Evolutionary conservation across 2,888 invertebrate genomes (phyloP).

Genomic region (Nomada hirtipes): DNA sequence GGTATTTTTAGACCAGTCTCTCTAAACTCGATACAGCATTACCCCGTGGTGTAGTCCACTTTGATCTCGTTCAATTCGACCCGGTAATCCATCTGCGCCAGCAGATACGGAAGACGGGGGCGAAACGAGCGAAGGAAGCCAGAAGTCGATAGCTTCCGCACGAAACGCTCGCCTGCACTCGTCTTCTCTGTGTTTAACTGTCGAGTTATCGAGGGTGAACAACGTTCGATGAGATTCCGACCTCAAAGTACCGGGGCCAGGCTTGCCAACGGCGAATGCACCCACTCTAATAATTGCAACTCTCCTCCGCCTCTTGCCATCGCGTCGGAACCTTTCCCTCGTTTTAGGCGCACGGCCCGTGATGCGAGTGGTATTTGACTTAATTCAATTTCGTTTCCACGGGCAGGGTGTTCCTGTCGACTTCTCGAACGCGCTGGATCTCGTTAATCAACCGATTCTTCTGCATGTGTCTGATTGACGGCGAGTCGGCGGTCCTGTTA

Average conservation of each 20-base stretch:
- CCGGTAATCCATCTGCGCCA: constrained; percentile 62
- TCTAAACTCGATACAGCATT: constrained; percentile 47
- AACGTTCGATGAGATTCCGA: constrained; percentile 62
- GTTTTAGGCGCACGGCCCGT: neutral
- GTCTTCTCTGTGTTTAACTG: constrained; percentile 67
- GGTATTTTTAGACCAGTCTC: constrained; percentile 46
- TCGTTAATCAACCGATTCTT: constrained; percentile 30
- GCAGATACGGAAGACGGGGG: constrained; percentile 61
- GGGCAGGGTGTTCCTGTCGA: constrained; percentile 1
- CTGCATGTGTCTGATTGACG: constrained; percentile 36
- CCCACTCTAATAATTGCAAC: constrained; percentile 62
- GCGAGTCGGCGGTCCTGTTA: neutral
- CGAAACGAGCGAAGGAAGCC: constrained; percentile 60
- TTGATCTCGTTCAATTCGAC: constrained; percentile 65
- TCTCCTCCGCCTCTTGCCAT: neutral
- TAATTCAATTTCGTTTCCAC: constrained; percentile 46
- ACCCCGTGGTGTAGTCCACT: constrained; percentile 47
- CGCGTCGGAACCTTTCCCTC: neutral
- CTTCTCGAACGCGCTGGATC: constrained; percentile 30
- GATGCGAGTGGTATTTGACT: constrained; percentile 28
- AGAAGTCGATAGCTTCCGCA: constrained; percentile 69
- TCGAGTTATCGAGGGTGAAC: constrained; percentile 69
- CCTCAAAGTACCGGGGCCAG: constrained; percentile 59
- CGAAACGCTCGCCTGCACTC: constrained; percentile 65
- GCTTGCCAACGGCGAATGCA: constrained; percentile 57